Evolutionary conservation across 2,888 invertebrate species (phyloP), one percentile per base, ranked within the genome.

Genomic region (Noctua fimbriata): DNA sequence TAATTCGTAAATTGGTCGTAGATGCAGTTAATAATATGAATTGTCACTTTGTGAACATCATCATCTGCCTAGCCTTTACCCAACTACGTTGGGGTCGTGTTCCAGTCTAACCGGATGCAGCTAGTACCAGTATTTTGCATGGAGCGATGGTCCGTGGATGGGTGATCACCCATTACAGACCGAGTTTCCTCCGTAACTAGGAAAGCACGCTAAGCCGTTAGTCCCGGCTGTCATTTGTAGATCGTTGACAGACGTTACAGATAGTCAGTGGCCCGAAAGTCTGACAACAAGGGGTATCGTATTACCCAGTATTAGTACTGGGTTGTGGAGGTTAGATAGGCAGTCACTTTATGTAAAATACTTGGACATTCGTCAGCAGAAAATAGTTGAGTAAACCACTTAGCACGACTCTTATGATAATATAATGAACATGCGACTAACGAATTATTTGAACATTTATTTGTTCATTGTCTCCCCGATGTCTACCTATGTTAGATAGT

Each of bases 401-500:
- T 79, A 66, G 73, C 65, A 80, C 73, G 73, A 73, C 66, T 47
- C 47, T 79, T 4, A 79, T 79, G 73, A 73, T 79, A 79, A 66
- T 73, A 18, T 49, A 73, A 55, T 58, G 73, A 66, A 73, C 36
- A 80, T 55, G 73, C 55, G 28, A 55, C 55, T 66, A 73, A 79
- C 36, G 7, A 73, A 73, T 67, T 66, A 81, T 80, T 73, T 73
- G 66, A 79, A 73, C 47, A 73, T 80, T 79, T 79, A 80, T 79
- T 79, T 67, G 73, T 58, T 21, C 66, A 80, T 80, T 58, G 76
- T 87, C 76, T 79, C 71, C 81, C 76, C 73, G 66, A 71, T 81
- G 85, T 87, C 80, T 87, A 70, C 24, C 6, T 72, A 36, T 72
- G 55, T 73, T 79, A 80, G 72, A 80, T 73, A 80, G 47, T 80